phyloP scores from a whole-genome alignment of 2,888 invertebrate species.

The Parnassius mnemosyne region DNA sequence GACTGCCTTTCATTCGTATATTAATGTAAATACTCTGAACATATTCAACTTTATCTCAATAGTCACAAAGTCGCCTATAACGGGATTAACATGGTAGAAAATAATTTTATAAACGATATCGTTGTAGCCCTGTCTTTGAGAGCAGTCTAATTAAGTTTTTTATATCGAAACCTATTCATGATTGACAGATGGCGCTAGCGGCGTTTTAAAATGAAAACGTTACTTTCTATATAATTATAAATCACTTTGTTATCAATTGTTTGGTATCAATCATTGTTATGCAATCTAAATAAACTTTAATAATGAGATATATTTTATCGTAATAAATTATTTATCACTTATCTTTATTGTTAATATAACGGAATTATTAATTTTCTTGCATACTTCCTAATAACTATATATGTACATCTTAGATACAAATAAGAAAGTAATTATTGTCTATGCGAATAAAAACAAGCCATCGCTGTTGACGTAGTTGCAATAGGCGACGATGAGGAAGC shows the following conservation, averaged over 20 bases:
- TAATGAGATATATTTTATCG: background rate
- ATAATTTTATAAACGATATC: slow-evolving; percentile 40
- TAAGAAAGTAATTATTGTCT: slow-evolving; percentile 30
- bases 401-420: slow-evolving; percentile 1
- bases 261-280: slow-evolving; percentile 10
- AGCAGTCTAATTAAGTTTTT: slow-evolving; percentile 78
- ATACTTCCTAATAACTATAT: background rate
- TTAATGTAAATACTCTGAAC: slow-evolving; percentile 24
- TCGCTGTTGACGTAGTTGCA: slow-evolving; percentile 48
- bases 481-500: slow-evolving; percentile 54
- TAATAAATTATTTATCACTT: too few relatives aligned
- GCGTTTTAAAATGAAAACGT: slow-evolving; percentile 67
- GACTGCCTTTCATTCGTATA: slow-evolving; percentile 34
- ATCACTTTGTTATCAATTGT: slow-evolving; percentile 30
- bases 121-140: slow-evolving; percentile 66
- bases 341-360: too few relatives aligned
- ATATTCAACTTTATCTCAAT: slow-evolving; percentile 42
- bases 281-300: background rate
- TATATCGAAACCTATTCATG: slow-evolving; percentile 74
- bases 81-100: slow-evolving; percentile 8
- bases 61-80: slow-evolving; percentile 32
- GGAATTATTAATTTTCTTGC: too few relatives aligned
- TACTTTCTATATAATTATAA: slow-evolving; percentile 38
- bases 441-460: slow-evolving; percentile 42
- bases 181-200: slow-evolving; percentile 78